Conservation (phyloP, 2,113 vertebrate genomes). For the Diglossa brunneiventris region DNA sequence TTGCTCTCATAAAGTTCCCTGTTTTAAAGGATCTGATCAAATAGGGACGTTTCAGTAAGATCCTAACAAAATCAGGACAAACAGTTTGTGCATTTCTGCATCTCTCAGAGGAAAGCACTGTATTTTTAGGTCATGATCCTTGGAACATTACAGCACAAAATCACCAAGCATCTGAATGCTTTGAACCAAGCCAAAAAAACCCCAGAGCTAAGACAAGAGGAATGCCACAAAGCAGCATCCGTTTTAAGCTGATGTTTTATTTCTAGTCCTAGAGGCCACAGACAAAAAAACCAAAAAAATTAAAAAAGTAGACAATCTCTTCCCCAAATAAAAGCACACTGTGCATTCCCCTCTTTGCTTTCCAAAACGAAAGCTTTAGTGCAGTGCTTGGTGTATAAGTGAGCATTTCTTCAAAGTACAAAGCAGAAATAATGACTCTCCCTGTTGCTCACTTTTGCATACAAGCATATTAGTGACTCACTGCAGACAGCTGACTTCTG, state of each 20-base stretch:
- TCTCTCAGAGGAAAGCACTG: background rate
- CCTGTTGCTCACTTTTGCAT: slow-evolving; percentile 50
- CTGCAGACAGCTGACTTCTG: slow-evolving; percentile 38
- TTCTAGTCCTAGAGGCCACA: background rate
- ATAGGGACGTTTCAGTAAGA: background rate
- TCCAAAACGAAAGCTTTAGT: background rate
- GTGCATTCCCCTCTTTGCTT: background rate
- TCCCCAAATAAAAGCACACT: background rate
- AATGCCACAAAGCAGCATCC: slow-evolving; percentile 16
- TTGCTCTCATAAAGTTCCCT: background rate
- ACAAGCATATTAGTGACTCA: slow-evolving; percentile 35
- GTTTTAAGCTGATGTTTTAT: background rate
- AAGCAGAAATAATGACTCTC: slow-evolving; percentile 39
- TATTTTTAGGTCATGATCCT: background rate
- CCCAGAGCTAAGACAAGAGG: background rate
- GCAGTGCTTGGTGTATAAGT: background rate
- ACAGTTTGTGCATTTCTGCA: background rate
- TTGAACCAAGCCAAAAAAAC: background rate
- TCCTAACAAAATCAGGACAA: background rate
- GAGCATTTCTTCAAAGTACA: slow-evolving; percentile 23
- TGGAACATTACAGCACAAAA: background rate
- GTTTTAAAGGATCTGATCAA: background rate
- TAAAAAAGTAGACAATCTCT: background rate
- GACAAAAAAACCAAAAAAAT: background rate
- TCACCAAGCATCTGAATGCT: background rate